Conservation (phyloP, 2,888 invertebrate genomes). For the Platerodrilus igneus region DNA sequence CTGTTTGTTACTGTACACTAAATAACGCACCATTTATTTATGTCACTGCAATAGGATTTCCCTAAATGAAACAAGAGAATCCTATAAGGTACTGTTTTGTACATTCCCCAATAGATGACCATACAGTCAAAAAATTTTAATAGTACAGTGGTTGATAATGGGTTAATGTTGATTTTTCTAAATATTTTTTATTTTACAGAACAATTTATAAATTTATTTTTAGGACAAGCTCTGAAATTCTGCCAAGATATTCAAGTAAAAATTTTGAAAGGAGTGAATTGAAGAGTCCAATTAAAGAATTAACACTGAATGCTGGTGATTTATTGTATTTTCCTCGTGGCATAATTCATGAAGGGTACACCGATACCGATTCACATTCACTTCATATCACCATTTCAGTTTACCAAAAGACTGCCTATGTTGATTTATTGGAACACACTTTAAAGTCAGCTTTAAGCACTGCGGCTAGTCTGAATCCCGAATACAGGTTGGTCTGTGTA, state of each 20-base stretch:
- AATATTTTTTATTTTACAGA: too few relatives aligned
- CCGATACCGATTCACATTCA: constrained; percentile 77
- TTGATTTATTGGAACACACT: constrained; percentile 78
- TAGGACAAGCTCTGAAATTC: constrained; percentile 55
- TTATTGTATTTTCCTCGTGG: constrained; percentile 91
- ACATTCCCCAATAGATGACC: too few relatives aligned
- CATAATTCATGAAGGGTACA: constrained; percentile 79
- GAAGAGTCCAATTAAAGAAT: constrained; percentile 74
- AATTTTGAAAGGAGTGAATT: constrained; percentile 72
- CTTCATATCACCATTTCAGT: constrained; percentile 91
- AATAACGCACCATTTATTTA: too few relatives aligned
- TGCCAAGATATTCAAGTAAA: constrained; percentile 79
- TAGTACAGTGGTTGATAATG: too few relatives aligned
- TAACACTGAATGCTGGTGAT: constrained; percentile 79
- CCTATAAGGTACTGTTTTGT: too few relatives aligned
- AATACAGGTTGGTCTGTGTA: constrained; percentile 54
- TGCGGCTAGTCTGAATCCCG: constrained; percentile 66
- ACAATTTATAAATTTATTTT: too few relatives aligned
- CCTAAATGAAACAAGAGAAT: too few relatives aligned
- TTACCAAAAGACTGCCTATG: constrained; percentile 87
- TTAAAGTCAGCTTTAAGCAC: constrained; percentile 69
- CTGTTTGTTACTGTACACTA: too few relatives aligned
- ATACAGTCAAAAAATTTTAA: too few relatives aligned
- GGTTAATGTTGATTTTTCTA: too few relatives aligned
- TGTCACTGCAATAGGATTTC: too few relatives aligned